A percentile compares a stretch with the other conserved stretches of the same genome.
These are phyloP conservation scores for Drosophila parthenogenetica DNA, from an alignment of 2,888 invertebrate genomes.

Conservation along the genomic window DNA sequence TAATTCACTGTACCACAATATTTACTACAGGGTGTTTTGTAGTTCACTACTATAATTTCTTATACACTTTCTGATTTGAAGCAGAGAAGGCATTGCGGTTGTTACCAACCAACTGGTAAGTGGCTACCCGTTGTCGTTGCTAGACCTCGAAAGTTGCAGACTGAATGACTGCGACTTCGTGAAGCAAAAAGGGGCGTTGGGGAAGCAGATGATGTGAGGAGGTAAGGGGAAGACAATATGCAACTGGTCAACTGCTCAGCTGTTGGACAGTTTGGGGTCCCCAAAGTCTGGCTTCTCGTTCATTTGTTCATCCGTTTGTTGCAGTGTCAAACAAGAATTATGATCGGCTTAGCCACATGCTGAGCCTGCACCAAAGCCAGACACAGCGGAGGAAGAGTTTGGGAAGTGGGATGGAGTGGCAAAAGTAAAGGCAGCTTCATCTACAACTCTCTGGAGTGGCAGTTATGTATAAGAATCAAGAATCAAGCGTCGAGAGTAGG, in stretches of 20 bases:
- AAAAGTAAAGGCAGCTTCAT: constrained; percentile 11
- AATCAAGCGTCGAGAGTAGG: constrained; percentile 24
- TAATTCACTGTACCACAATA: not conserved
- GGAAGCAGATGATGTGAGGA: too few species aligned
- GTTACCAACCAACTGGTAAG: constrained; percentile 32
- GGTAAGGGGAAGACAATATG: constrained; percentile 2
- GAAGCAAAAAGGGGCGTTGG: not conserved
- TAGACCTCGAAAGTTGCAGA: constrained; percentile 41
- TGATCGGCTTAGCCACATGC: constrained; percentile 85
- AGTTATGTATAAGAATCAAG: constrained; percentile 48
- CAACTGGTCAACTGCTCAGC: constrained; percentile 29
- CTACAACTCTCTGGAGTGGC: constrained; percentile 54
- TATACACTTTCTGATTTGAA: constrained; percentile 29
- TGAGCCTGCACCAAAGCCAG: constrained; percentile 69
- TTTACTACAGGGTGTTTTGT: constrained; percentile 16
- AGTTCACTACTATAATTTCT: not conserved
- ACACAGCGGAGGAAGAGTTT: constrained; percentile 22
- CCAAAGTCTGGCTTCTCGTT: constrained; percentile 71
- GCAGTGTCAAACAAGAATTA: constrained; percentile 84
- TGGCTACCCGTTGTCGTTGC: constrained; percentile 52
- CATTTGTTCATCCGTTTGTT: constrained; percentile 80
- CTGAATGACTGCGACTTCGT: constrained; percentile 47
- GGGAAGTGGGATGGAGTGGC: not conserved
- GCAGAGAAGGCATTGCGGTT: constrained; percentile 18
- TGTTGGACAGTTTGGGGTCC: constrained; percentile 47